A percentile compares a stretch with the other conserved stretches of the same genome.
These are phyloP conservation scores for Zalophus californianus DNA, from an alignment of 2,797 vertebrate species.

Conservation along the genomic window DNA sequence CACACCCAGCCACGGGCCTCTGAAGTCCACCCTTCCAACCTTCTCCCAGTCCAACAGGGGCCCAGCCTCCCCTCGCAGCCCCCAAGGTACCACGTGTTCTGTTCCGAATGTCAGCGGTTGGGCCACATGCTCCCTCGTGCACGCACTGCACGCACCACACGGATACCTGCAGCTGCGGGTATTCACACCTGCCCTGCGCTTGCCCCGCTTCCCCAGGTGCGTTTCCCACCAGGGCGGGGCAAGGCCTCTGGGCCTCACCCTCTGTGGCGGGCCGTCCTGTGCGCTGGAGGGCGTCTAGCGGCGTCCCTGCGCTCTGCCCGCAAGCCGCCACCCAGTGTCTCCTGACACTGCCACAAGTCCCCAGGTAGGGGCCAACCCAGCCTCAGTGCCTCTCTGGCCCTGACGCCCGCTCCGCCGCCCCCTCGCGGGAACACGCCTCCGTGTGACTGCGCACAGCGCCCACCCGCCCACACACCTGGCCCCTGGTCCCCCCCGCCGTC, in stretches of 20 bases:
- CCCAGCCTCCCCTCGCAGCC: fast-evolving
- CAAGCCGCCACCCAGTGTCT: fast-evolving
- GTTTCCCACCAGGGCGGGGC: fast-evolving
- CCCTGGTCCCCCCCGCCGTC: background rate
- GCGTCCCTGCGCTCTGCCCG: background rate
- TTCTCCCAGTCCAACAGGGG: background rate
- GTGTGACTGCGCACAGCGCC: fast-evolving
- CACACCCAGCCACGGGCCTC: background rate
- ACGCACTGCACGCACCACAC: background rate
- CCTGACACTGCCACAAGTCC: fast-evolving
- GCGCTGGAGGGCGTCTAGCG: fast-evolving
- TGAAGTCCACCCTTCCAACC: too few species aligned
- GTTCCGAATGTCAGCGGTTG: fast-evolving
- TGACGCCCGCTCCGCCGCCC: fast-evolving
- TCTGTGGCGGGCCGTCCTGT: fast-evolving
- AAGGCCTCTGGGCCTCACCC: background rate
- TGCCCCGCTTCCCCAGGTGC: background rate
- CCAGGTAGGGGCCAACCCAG: fast-evolving
- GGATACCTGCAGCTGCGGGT: fast-evolving
- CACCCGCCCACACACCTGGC: background rate
- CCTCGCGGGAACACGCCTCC: fast-evolving
- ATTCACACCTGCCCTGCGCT: background rate
- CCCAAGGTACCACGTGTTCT: fast-evolving
- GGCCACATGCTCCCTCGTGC: fast-evolving
- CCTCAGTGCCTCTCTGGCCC: background rate